Evolutionary conservation across 1,140 invertebrate species (phyloP), one percentile per base, ranked within the genome.

Genomic region (Chironomus tepperi): DNA sequence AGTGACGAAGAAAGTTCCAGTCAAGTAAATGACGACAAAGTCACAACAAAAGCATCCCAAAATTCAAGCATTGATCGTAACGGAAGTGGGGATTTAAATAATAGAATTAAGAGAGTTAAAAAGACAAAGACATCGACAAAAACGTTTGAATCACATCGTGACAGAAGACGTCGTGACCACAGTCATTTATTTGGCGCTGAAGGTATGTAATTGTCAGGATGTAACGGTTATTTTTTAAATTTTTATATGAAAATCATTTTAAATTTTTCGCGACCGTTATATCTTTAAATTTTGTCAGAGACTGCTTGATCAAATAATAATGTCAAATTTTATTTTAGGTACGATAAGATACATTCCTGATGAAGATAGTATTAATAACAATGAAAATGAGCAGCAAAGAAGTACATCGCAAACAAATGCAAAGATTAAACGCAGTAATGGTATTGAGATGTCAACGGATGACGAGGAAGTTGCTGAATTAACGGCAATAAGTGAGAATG

Each of bases 291-390:
- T n/a, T n/a, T n/a, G n/a, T n/a, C n/a, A n/a, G n/a, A n/a, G n/a
- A n/a, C n/a, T n/a, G n/a, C n/a, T n/a, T n/a, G n/a, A n/a, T n/a
- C n/a, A n/a, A n/a, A n/a, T n/a, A n/a, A 9, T 70, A 70, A 70
- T 70, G 7, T 18, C 5, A 19, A 19, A 19, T 70, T 21, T 19
- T 5, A 9, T 70, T 70, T 3, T 5, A 70, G 65, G 65, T 1
- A 70, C n/a, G 18, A 70, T 70, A 18, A 15, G 65, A 15, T 70
- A 70, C 65, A 70, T 70, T 70, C 65, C 65, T 21, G 65, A 70
- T 21, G 16, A 18, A 21, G 65, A 57, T 57, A 57, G 47, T 57
- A 57, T 57, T 57, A 57, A 57, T 57, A 57, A 70, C 65, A 70
- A 70, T 9, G 18, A 70, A 0, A 21, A 18, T 70, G 65, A 10